A percentile compares a stretch with the other conserved stretches of the same genome.
Conservation (phyloP, 2,888 invertebrate species). For the Scaeva pyrastri region DNA sequence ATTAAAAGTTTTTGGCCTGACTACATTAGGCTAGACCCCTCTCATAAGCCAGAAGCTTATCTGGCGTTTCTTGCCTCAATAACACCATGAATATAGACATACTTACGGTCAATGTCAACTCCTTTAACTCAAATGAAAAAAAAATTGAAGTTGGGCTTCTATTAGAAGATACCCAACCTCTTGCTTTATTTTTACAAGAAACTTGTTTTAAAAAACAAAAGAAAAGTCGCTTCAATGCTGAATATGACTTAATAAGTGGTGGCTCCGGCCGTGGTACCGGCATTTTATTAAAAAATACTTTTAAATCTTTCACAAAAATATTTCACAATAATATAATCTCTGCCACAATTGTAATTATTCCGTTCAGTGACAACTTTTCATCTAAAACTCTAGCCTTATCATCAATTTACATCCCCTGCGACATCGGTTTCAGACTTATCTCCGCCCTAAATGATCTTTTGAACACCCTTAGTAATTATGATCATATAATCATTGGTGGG, state of each 20-base stretch:
- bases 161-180: background rate
- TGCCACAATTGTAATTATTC: background rate
- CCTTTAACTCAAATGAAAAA: no score
- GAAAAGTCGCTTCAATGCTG: background rate
- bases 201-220: slow-evolving; percentile 21
- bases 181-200: background rate
- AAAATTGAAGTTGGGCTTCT: background rate
- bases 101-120: no score
- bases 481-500: slow-evolving; percentile 10
- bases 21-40: no score
- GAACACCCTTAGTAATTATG: background rate
- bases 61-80: no score
- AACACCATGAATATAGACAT: no score
- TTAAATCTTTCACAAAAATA: background rate
- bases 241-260: slow-evolving; percentile 25
- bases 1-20: no score
- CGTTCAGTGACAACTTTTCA: background rate
- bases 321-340: background rate
- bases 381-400: background rate
- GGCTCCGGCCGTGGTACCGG: slow-evolving; percentile 62
- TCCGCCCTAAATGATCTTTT: background rate
- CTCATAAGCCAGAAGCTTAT: no score
- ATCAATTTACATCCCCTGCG: background rate
- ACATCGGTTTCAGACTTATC: background rate
- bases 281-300: background rate